phyloP scores from a whole-genome alignment of 1,140 invertebrate species.

The Drosophila triauraria region DNA sequence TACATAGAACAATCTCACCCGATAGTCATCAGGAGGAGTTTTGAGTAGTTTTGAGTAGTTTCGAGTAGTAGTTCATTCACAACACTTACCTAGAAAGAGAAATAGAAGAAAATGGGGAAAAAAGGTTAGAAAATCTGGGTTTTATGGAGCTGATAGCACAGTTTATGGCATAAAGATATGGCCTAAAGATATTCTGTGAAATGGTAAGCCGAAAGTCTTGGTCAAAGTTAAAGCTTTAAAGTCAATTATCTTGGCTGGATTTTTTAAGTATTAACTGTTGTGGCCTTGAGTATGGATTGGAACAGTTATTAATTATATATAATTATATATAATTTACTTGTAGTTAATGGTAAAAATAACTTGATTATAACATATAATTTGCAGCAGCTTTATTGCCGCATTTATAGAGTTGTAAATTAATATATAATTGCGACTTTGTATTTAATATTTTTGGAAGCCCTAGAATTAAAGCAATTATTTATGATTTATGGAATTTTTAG shows the following conservation, averaged over 20 bases:
- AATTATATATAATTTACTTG: background rate
- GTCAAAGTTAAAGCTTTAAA: background rate
- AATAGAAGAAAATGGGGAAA: background rate
- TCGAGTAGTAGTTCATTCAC: background rate
- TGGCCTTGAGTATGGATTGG: background rate
- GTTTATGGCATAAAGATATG: background rate
- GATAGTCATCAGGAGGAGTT: constrained; percentile 29
- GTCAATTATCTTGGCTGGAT: background rate
- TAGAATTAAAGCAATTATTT: background rate
- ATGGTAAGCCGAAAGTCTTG: background rate
- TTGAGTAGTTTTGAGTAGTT: background rate
- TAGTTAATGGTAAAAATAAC: background rate
- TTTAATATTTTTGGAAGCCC: background rate
- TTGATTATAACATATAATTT: background rate
- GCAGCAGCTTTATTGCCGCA: background rate
- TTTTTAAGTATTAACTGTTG: background rate
- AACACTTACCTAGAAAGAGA: constrained; percentile 74
- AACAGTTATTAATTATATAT: background rate
- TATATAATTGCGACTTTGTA: background rate
- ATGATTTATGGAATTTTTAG: background rate
- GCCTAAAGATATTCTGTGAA: background rate
- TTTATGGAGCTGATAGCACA: background rate
- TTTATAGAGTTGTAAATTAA: background rate
- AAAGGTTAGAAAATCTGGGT: constrained; percentile 11
- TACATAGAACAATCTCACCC: constrained; percentile 59